Evolutionary conservation across 2,797 vertebrate genomes (phyloP), one percentile per base, ranked within the genome.

Genomic region (Okamejei kenojei): DNA sequence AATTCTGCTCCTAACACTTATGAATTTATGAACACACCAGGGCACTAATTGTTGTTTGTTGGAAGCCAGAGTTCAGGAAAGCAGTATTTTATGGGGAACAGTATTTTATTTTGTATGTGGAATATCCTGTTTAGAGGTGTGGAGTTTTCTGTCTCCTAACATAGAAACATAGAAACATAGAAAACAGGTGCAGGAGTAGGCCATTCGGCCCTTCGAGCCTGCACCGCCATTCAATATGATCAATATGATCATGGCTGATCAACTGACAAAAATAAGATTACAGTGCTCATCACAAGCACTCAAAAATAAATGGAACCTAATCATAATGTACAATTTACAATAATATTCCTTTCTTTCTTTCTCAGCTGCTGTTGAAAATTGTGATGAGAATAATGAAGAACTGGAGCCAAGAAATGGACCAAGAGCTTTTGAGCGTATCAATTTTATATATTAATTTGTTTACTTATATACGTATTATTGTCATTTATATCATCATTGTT

Each of bases 361-460:
- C 23, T 92, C 45, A 92, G 90, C 90, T 76, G 90, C 8, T 73
- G 65, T 74, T 74, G 90, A 92, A 92, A 45, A 92, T 74, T 91
- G 45, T 45, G 32, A 74, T 92, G 13, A 74, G 90, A 54, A 76
- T 76, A 92, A 58, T 73, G 65, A 92, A 92, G 90, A 74, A 54
- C 68, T 74, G 90, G 90, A 92, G 38, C 90, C 71, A 92, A 76
- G 35, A 92, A n/a, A 2, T 58, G 68, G 71, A 76, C 71, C 71
- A 76, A 92, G 38, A 58, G 45, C 90, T 21, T 26, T 74, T 71
- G 26, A 92, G 13, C 71, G 74, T 76, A 92, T 54, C 76, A 58
- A 92, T 92, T 73, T 92, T 92, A 92, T 73, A 54, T 74, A 45
- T 91, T 71, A 73, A 71, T 90, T 92, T 92, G 90, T 92, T 92